Conservation (phyloP, 2,888 invertebrate genomes). For the Trachelus tabidus region DNA sequence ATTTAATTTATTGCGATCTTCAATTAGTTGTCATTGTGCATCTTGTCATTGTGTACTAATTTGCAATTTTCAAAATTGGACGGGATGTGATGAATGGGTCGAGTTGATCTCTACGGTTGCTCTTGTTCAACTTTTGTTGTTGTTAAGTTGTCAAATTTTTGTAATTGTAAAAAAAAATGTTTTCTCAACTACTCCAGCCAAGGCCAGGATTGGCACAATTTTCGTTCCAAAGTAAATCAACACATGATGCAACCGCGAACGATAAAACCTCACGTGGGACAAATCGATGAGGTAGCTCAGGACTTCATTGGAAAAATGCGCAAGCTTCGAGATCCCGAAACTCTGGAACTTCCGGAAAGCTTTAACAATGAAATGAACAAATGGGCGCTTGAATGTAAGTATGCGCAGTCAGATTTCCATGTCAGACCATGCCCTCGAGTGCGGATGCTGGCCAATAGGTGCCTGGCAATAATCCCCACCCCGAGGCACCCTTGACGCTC, state of each 20-base stretch:
- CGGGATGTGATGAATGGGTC: too few relatives aligned
- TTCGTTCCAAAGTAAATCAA: slow-evolving; percentile 86
- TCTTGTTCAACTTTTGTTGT: neutral
- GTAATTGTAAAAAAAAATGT: neutral
- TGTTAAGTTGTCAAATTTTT: neutral
- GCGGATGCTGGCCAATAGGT: too few relatives aligned
- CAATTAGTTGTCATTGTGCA: too few relatives aligned
- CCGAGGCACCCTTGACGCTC: too few relatives aligned
- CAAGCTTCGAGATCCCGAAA: slow-evolving; percentile 64
- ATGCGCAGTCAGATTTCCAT: too few relatives aligned
- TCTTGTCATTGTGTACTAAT: too few relatives aligned
- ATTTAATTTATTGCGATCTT: too few relatives aligned
- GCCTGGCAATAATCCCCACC: too few relatives aligned
- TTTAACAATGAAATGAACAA: slow-evolving; percentile 80
- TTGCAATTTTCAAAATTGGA: too few relatives aligned
- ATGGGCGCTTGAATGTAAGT: slow-evolving; percentile 87
- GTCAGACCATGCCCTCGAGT: too few relatives aligned
- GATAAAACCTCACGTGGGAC: slow-evolving; percentile 80
- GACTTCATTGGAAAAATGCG: slow-evolving; percentile 78
- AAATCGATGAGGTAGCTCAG: slow-evolving; percentile 78
- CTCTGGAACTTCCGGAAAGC: slow-evolving; percentile 73
- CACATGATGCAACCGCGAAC: slow-evolving; percentile 83
- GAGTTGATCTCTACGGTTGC: too few relatives aligned
- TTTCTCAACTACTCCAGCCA: slow-evolving; percentile 71
- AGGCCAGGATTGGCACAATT: slow-evolving; percentile 87